A percentile compares a stretch with the other conserved stretches of the same genome.
Conservation (phyloP, 2,113 vertebrate genomes). For the Agapornis roseicollis region DNA sequence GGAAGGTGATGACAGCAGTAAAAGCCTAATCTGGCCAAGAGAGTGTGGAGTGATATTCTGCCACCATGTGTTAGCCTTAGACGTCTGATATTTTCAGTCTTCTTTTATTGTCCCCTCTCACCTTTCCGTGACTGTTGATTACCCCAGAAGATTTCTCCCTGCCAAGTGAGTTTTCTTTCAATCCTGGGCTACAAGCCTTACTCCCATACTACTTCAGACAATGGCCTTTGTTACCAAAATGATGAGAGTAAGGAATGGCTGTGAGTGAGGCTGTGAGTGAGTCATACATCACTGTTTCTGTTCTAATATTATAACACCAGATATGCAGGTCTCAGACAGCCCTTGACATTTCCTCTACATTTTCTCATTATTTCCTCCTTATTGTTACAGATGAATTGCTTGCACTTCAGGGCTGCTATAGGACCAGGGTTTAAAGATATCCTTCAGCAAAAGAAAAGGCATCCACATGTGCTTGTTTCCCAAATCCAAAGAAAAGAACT, state of each 20-base stretch:
- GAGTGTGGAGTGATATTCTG: neutral
- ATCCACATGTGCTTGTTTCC: neutral
- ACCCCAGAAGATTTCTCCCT: neutral
- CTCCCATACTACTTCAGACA: neutral
- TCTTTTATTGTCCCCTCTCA: neutral
- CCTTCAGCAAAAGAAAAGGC: neutral
- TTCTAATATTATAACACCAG: neutral
- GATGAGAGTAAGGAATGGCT: neutral
- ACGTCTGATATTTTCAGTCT: neutral
- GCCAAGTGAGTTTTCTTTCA: neutral
- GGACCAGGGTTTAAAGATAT: neutral
- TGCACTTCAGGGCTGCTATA: neutral
- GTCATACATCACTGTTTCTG: neutral
- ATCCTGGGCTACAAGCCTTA: neutral
- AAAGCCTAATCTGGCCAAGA: neutral
- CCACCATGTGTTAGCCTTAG: neutral
- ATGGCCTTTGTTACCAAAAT: neutral
- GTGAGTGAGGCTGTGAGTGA: neutral
- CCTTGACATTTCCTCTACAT: neutral
- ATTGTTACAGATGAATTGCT: neutral
- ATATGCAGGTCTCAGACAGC: neutral
- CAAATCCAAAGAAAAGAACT: neutral
- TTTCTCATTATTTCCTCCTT: slow-evolving; percentile 7
- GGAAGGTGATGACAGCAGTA: neutral
- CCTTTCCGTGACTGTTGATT: neutral